phyloP scores from a whole-genome alignment of 2,888 invertebrate genomes.

The Acronicta psi region DNA sequence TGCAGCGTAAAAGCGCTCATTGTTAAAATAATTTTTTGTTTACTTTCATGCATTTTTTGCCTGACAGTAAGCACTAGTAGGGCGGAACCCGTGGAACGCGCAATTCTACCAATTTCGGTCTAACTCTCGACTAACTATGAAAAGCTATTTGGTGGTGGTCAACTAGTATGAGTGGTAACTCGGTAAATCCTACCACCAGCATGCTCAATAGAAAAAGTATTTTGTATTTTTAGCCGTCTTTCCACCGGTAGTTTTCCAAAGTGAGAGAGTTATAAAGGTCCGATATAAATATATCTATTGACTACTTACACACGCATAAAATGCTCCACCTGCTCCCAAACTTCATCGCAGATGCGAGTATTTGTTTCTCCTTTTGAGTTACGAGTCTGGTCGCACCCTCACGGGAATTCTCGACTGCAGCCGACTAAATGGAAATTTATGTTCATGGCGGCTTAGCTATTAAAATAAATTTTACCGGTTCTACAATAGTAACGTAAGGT shows the following conservation, averaged over 20 bases:
- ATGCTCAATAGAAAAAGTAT: too few relatives aligned
- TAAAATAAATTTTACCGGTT: conserved; percentile 59
- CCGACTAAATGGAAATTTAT: conserved; percentile 80
- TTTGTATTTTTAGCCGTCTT: too few relatives aligned
- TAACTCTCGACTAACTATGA: too few relatives aligned
- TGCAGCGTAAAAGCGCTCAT: conserved; percentile 1
- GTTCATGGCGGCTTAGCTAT: conserved; percentile 63
- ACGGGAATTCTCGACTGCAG: conserved; percentile 68
- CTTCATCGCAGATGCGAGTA: conserved; percentile 67
- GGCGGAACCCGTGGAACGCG: too few relatives aligned
- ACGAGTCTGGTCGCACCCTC: conserved; percentile 61
- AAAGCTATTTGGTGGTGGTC: too few relatives aligned
- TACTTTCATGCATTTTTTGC: too few relatives aligned
- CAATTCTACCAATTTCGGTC: too few relatives aligned
- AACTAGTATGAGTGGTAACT: not conserved
- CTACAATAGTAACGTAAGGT: conserved; percentile 45
- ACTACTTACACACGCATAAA: conserved; percentile 50
- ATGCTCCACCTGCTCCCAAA: conserved; percentile 75
- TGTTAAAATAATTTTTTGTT: too few relatives aligned
- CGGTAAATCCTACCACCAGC: too few relatives aligned
- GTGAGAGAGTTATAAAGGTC: conserved; percentile 28
- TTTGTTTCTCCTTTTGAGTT: conserved; percentile 75
- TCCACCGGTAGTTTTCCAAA: too few relatives aligned
- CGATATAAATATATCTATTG: conserved; percentile 19
- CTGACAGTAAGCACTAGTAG: too few relatives aligned